Evolutionary conservation across 2,113 vertebrate genomes (phyloP).

Genomic region (Butastur rufipennis): DNA sequence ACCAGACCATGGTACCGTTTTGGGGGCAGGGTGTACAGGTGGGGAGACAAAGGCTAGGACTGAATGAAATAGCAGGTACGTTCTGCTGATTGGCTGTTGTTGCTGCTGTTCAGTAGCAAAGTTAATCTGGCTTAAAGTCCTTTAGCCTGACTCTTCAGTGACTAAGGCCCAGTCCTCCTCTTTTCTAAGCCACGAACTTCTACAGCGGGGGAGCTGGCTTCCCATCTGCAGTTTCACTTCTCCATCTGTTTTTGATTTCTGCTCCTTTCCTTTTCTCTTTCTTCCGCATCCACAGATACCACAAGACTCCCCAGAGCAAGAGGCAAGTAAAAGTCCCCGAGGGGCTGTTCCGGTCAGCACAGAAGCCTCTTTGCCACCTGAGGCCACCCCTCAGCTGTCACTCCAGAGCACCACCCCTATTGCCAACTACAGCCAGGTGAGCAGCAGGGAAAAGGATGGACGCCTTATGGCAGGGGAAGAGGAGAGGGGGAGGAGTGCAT

Average conservation of each 20-base stretch:
- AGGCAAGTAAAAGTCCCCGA: constrained; percentile 79
- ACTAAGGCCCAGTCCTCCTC: neutral
- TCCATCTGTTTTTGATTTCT: constrained; percentile 26
- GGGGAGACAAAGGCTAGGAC: neutral
- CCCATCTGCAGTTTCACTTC: constrained; percentile 40
- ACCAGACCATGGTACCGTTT: neutral
- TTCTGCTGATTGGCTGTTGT: neutral
- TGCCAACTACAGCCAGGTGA: constrained; percentile 77
- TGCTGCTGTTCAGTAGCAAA: neutral
- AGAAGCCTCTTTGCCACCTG: constrained; percentile 75
- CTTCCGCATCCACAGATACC: constrained; percentile 64
- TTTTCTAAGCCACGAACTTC: constrained; percentile 1
- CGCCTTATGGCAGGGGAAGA: neutral
- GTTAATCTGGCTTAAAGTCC: neutral
- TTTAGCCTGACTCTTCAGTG: neutral
- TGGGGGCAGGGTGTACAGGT: neutral
- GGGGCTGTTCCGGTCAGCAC: constrained; percentile 71
- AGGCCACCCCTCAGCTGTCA: constrained; percentile 71
- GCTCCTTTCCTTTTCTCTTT: neutral
- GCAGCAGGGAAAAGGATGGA: neutral
- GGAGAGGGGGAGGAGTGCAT: neutral
- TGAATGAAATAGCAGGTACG: neutral
- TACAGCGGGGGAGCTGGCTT: neutral
- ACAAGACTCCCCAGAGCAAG: constrained; percentile 80
- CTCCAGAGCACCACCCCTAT: constrained; percentile 74